Conservation (phyloP, 1,140 invertebrate species). For the Heliothis virescens region DNA sequence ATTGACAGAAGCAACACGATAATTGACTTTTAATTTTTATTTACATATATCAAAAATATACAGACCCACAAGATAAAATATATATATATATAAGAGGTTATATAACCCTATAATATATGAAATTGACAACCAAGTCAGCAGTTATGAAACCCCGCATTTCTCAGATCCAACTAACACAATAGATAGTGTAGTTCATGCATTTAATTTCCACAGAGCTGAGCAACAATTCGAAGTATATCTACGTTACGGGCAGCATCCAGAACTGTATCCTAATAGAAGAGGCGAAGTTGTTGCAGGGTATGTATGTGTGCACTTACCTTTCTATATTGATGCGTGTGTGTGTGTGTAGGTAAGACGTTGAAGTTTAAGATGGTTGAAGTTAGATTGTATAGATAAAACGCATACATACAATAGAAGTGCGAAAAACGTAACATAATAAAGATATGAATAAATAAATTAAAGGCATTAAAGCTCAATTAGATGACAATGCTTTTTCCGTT, state of each 20-base stretch:
- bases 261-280: constrained; percentile 95
- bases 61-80: too few species aligned
- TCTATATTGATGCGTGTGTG: not conserved
- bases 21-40: too few species aligned
- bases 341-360: not conserved
- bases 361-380: not conserved
- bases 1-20: too few species aligned
- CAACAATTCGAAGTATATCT: constrained; percentile 96
- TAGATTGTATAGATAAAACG: not conserved
- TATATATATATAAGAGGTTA: too few species aligned
- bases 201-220: constrained; percentile 89
- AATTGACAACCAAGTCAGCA: too few species aligned
- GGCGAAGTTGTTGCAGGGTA: constrained; percentile 93
- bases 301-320: constrained; percentile 57
- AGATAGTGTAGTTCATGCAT: not conserved
- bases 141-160: too few species aligned
- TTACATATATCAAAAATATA: too few species aligned
- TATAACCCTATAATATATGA: too few species aligned
- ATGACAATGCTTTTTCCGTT: too few species aligned
- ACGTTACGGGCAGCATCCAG: constrained; percentile 96
- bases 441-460: not conserved
- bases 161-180: too few species aligned
- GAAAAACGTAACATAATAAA: not conserved
- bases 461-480: too few species aligned
- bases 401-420: too few species aligned